Conservation (phyloP, 2,888 invertebrate genomes). For the Sminthurinus aureus region DNA sequence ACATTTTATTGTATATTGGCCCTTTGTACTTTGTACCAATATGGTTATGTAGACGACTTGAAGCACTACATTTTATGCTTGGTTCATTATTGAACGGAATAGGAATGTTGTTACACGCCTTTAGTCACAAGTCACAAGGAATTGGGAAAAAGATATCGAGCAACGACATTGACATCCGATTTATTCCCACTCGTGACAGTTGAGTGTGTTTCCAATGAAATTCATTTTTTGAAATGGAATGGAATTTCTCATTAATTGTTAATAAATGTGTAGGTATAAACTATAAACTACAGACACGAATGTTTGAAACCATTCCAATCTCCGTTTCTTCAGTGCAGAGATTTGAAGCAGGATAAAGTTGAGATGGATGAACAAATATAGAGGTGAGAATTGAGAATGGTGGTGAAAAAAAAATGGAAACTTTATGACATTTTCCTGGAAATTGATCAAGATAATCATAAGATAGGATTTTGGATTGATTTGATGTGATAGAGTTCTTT, state of each 20-base stretch:
- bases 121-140: too few species aligned
- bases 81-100: too few species aligned
- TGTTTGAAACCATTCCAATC: neutral
- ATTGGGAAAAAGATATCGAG: neutral
- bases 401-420: neutral
- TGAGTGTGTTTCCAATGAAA: neutral
- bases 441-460: conserved; percentile 2
- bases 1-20: too few species aligned
- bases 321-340: neutral
- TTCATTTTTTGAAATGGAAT: conserved; percentile 8
- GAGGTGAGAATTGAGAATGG: too few species aligned
- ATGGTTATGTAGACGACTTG: too few species aligned
- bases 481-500: conserved; percentile 1
- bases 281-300: neutral
- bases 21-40: too few species aligned
- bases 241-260: conserved; percentile 19
- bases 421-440: neutral
- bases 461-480: too few species aligned
- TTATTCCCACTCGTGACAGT: neutral
- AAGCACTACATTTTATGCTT: too few species aligned
- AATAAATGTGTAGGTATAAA: neutral
- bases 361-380: neutral
- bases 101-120: too few species aligned
- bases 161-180: neutral
- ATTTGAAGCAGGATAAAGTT: neutral